These are phyloP conservation scores for Osmerus mordax DNA, from an alignment of 2,113 vertebrate species.

Conservation along the genomic window DNA sequence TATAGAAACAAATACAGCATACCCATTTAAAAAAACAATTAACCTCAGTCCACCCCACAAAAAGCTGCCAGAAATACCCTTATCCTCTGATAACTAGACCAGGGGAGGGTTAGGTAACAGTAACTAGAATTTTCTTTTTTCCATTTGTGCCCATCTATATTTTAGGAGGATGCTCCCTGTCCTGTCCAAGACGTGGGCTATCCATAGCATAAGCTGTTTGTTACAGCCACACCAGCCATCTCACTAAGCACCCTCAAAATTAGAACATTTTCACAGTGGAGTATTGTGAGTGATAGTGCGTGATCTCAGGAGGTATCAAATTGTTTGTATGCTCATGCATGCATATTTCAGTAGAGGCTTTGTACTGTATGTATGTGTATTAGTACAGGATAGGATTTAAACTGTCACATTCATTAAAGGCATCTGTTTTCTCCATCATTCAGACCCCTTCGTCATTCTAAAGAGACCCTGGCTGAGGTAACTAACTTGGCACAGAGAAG, in stretches of 20 bases:
- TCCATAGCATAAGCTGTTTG: slow-evolving; percentile 10
- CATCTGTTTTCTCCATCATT: slow-evolving; percentile 22
- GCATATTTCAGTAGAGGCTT: slow-evolving; percentile 35
- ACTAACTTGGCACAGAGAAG: slow-evolving; percentile 57
- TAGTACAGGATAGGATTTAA: slow-evolving; percentile 18
- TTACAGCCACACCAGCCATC: slow-evolving; percentile 3
- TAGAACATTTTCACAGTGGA: slow-evolving; percentile 57
- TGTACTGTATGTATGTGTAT: slow-evolving; percentile 21
- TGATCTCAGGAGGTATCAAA: slow-evolving; percentile 40
- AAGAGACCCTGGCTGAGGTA: slow-evolving; percentile 36
- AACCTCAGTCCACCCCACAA: slow-evolving; percentile 24
- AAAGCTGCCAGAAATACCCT: slow-evolving; percentile 55
- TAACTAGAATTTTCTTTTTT: slow-evolving; percentile 32
- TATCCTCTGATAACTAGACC: slow-evolving; percentile 16
- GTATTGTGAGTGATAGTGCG: slow-evolving; percentile 36
- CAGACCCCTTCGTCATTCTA: not conserved
- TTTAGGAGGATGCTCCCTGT: slow-evolving; percentile 3
- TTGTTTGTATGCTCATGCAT: slow-evolving; percentile 51
- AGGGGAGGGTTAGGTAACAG: slow-evolving; percentile 41
- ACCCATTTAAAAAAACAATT: slow-evolving; percentile 24
- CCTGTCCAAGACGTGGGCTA: not conserved
- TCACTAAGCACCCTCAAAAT: slow-evolving; percentile 38
- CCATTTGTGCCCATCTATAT: slow-evolving; percentile 38
- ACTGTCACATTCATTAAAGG: slow-evolving; percentile 20
- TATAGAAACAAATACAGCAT: slow-evolving; percentile 14